phyloP scores from a whole-genome alignment of 30 jellyfish, hydroid and myxozoan species.

The Chrysaora quinquecirrha region DNA sequence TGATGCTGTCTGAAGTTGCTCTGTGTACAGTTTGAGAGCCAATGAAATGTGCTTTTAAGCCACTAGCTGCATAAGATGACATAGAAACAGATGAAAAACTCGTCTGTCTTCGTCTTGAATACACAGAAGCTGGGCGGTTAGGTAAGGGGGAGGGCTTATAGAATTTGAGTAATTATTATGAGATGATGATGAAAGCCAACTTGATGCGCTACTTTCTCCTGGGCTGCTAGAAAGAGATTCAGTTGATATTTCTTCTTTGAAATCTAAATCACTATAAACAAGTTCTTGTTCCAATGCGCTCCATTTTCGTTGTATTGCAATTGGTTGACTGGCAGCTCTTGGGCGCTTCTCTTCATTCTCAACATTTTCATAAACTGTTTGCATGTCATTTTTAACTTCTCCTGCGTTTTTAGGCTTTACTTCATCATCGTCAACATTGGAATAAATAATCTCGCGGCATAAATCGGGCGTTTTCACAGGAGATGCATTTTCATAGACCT shows the following conservation, averaged over 20 bases:
- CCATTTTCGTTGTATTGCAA: constrained; percentile 39
- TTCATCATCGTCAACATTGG: constrained; percentile 58
- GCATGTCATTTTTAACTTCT: not conserved
- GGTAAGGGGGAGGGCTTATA: constrained; percentile 83
- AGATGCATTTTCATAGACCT: constrained; percentile 56
- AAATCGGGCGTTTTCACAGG: not conserved
- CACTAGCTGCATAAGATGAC: constrained; percentile 43
- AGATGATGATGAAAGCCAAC: constrained; percentile 68
- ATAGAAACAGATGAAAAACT: constrained; percentile 72
- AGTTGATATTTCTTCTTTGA: constrained; percentile 39
- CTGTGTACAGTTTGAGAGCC: constrained; percentile 75
- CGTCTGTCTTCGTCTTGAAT: constrained; percentile 60
- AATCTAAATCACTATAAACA: constrained; percentile 74
- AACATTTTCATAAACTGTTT: constrained; percentile 60
- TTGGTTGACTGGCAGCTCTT: constrained; percentile 70
- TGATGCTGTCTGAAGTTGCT: constrained; percentile 54
- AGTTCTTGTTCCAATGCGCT: constrained; percentile 37
- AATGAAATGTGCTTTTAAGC: constrained; percentile 69
- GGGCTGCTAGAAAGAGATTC: constrained; percentile 83
- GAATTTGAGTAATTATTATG: constrained; percentile 47
- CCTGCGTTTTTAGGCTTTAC: not conserved
- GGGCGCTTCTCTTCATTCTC: constrained; percentile 47
- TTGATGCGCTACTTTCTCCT: constrained; percentile 79
- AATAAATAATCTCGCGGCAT: constrained; percentile 24
- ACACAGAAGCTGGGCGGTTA: constrained; percentile 71